Conservation (phyloP, 2,797 vertebrate genomes). For the Poeciliopsis presidionis region DNA sequence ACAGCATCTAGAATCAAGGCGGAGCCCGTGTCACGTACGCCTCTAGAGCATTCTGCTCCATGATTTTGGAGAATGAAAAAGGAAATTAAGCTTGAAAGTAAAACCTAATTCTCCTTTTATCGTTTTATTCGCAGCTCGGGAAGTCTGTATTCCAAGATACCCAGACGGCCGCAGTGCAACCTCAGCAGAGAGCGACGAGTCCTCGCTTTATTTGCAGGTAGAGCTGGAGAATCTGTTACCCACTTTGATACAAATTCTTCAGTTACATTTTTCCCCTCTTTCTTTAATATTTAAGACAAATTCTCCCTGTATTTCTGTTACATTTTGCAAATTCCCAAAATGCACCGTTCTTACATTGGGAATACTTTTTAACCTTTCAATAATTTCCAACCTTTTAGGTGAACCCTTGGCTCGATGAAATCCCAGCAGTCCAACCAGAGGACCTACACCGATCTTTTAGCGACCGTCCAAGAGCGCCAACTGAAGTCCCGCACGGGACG, state of each 20-base stretch:
- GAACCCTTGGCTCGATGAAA: not conserved
- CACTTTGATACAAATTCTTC: not conserved
- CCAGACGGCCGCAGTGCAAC: not conserved
- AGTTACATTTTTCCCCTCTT: not conserved
- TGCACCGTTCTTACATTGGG: not conserved
- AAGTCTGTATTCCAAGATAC: not conserved
- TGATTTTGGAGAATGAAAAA: not conserved
- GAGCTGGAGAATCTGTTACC: not conserved
- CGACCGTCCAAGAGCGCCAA: not conserved
- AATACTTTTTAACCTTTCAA: not conserved
- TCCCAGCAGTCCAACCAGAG: not conserved
- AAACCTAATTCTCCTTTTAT: not conserved
- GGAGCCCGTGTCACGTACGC: constrained; percentile 19
- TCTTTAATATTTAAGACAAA: not conserved
- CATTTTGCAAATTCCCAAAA: not conserved
- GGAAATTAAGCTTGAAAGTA: not conserved
- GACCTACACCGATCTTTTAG: not conserved
- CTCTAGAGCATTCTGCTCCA: not conserved
- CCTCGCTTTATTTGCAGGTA: not conserved
- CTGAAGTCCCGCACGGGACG: not conserved
- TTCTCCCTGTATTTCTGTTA: not conserved
- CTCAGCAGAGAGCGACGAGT: not conserved
- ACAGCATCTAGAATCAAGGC: not conserved
- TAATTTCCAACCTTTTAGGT: not conserved
- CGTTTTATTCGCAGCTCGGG: not conserved